Evolutionary conservation across 2,888 invertebrate species (phyloP).

Genomic region (Encarsia formosa): DNA sequence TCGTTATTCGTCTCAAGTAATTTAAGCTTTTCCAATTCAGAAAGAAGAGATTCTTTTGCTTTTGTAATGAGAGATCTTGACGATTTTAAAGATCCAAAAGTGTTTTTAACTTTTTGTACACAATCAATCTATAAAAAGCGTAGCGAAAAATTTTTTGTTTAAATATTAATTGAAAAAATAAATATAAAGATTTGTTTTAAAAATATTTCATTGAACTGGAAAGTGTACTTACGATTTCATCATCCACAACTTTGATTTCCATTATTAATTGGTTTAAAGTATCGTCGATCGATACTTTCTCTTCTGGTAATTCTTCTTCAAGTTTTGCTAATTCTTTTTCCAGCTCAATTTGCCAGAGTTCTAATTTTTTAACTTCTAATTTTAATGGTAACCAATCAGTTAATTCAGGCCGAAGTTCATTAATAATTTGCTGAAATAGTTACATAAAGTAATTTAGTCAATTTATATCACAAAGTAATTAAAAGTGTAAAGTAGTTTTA

Average conservation of each 20-base stretch:
- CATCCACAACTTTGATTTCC: constrained; percentile 36
- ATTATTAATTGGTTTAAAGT: constrained; percentile 33
- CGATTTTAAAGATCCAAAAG: constrained; percentile 38
- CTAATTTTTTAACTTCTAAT: constrained; percentile 41
- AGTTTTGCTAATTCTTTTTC: constrained; percentile 36
- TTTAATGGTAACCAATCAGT: constrained; percentile 38
- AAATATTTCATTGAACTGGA: too few species aligned
- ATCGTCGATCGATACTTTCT: constrained; percentile 23
- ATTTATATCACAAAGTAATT: too few species aligned
- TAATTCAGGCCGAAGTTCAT: constrained; percentile 29
- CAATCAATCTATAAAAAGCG: constrained; percentile 32
- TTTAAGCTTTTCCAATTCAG: constrained; percentile 33
- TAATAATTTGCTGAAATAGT: constrained; percentile 20
- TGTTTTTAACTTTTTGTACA: constrained; percentile 37
- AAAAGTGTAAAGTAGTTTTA: too few species aligned
- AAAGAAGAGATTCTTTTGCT: constrained; percentile 33
- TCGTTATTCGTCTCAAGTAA: constrained; percentile 30
- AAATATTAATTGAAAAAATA: too few species aligned
- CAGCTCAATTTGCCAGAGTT: constrained; percentile 33
- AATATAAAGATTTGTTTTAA: background rate
- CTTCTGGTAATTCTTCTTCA: constrained; percentile 28
- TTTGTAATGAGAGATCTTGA: constrained; percentile 32
- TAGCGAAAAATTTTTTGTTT: background rate
- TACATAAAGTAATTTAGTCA: background rate
- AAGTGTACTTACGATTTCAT: constrained; percentile 32